Conservation (phyloP, 2,797 vertebrate species). For the Mus spretus region DNA sequence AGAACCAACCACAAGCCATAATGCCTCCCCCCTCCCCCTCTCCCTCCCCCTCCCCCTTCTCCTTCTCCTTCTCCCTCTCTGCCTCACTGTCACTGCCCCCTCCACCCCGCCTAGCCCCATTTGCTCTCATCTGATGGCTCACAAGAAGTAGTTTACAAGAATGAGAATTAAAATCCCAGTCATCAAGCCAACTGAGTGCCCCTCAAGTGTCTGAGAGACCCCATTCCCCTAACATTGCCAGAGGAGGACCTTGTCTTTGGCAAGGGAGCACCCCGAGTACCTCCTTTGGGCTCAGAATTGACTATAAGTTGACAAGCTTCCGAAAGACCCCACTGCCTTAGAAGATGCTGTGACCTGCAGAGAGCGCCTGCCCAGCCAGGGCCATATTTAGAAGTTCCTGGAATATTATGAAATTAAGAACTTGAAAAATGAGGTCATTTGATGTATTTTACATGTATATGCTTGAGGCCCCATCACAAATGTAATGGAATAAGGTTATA, state of each 20-base stretch:
- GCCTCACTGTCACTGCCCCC: neutral
- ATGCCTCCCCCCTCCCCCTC: no score
- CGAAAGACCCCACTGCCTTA: neutral
- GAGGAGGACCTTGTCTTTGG: neutral
- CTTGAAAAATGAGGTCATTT: neutral
- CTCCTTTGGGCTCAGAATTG: neutral
- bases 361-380: neutral
- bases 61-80: no score
- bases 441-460: neutral
- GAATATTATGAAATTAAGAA: slow-evolving; percentile 11
- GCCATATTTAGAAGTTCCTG: neutral
- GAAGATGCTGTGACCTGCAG: neutral
- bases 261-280: no score
- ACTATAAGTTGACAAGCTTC: neutral
- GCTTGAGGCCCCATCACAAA: neutral
- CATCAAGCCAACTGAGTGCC: neutral
- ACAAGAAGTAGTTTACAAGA: neutral
- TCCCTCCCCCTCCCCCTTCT: no score
- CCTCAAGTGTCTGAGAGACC: neutral
- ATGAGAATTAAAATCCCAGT: neutral
- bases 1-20: neutral
- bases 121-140: neutral
- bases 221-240: neutral
- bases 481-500: neutral
- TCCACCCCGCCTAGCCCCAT: neutral